Evolutionary conservation across 1,140 invertebrate species (phyloP).

Genomic region (Stratiolaelaps scimitus): DNA sequence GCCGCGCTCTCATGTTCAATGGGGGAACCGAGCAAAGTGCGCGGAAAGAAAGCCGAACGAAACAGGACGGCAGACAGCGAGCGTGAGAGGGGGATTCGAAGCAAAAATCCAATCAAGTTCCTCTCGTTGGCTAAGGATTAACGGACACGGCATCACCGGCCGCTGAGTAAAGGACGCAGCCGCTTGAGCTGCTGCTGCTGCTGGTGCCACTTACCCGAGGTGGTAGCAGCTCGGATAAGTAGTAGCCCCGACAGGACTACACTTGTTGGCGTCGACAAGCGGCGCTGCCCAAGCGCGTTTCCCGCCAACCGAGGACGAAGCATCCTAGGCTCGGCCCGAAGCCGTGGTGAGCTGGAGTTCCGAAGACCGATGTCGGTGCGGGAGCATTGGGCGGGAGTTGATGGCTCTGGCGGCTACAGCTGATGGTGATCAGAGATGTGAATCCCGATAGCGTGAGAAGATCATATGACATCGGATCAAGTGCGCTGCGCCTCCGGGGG

Average conservation of each 20-base stretch:
- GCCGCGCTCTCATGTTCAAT: background rate
- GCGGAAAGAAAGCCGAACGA: background rate
- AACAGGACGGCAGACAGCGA: background rate
- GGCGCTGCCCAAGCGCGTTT: background rate
- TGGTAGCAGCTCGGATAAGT: background rate
- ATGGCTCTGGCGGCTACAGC: too few species aligned
- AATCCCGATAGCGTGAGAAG: too few species aligned
- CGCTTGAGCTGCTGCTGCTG: background rate
- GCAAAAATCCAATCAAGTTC: conserved; percentile 27
- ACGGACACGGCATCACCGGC: too few species aligned
- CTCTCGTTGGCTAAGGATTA: conserved; percentile 25
- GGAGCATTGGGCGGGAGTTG: too few species aligned
- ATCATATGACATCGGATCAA: too few species aligned
- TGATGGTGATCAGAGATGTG: too few species aligned
- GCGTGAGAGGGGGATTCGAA: background rate
- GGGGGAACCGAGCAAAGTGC: background rate
- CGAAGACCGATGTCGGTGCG: too few species aligned
- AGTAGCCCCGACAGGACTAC: background rate
- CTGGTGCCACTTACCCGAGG: background rate
- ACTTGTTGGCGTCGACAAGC: background rate
- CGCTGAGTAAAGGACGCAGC: too few species aligned
- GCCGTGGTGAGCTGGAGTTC: too few species aligned
- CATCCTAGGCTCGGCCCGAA: too few species aligned
- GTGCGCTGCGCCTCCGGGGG: too few species aligned
- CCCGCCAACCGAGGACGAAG: conserved; percentile 11